A percentile compares a stretch with the other conserved stretches of the same genome.
These are phyloP conservation scores for Nephotettix cincticeps DNA, from an alignment of 1,140 invertebrate genomes.

Conservation along the genomic window DNA sequence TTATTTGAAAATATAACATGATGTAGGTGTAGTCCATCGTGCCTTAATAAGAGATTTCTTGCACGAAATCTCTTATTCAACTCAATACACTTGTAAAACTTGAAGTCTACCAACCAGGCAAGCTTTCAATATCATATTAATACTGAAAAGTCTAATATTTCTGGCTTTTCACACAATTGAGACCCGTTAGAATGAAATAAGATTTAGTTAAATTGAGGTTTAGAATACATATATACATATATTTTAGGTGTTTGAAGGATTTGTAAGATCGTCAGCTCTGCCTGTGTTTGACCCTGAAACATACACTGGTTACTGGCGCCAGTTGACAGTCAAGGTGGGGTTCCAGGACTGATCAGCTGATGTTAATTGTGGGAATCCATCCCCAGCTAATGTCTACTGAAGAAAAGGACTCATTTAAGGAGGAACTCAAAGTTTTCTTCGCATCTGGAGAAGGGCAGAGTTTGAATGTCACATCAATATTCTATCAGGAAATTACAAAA, in stretches of 20 bases:
- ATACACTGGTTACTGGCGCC: constrained; percentile 86
- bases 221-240: too few species aligned
- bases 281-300: constrained; percentile 80
- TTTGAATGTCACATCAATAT: constrained; percentile 78
- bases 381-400: constrained; percentile 63
- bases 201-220: too few species aligned
- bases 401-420: constrained; percentile 63
- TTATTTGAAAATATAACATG: too few species aligned
- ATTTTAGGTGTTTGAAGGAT: constrained; percentile 72
- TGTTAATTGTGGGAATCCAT: constrained; percentile 81
- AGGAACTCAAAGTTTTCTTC: constrained; percentile 63
- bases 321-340: constrained; percentile 81
- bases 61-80: too few species aligned
- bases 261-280: constrained; percentile 67
- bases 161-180: too few species aligned
- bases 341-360: constrained; percentile 67
- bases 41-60: too few species aligned
- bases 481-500: constrained; percentile 70
- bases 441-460: constrained; percentile 57
- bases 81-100: too few species aligned
- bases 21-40: too few species aligned
- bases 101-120: too few species aligned
- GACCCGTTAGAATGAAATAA: too few species aligned
- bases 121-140: too few species aligned
- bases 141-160: too few species aligned